Evolutionary conservation across 2,888 invertebrate species (phyloP).

Genomic region (Tuberolachnus salignus): DNA sequence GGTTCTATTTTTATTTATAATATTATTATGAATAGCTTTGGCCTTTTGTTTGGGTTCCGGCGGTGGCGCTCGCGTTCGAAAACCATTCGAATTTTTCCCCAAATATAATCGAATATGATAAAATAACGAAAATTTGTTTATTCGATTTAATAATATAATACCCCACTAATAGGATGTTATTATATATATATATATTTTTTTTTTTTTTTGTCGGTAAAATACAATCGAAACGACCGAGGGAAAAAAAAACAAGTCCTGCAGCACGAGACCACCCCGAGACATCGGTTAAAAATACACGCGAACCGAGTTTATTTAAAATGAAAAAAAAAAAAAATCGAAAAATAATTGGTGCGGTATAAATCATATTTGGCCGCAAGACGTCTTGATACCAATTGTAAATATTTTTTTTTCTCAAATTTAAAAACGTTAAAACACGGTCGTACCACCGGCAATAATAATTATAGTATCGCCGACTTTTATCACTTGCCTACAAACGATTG

Average conservation of each 20-base stretch:
- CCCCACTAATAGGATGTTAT: no score
- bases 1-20: neutral
- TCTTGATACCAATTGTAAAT: neutral
- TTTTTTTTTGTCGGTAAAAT: constrained; percentile 12
- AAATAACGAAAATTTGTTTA: no score
- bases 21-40: constrained; percentile 15
- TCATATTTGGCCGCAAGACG: neutral
- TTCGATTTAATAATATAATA: no score
- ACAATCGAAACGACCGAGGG: neutral
- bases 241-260: constrained; percentile 16
- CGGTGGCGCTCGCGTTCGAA: neutral
- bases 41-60: constrained; percentile 10
- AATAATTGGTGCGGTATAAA: constrained; percentile 2
- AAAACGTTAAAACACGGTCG: neutral
- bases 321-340: neutral
- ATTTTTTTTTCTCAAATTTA: neutral
- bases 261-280: constrained; percentile 24
- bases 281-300: neutral
- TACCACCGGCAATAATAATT: neutral
- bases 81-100: constrained; percentile 17
- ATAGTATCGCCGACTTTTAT: no score
- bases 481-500: neutral
- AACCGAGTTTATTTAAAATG: neutral
- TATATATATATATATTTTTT: neutral
- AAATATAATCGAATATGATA: no score